Evolutionary conservation across 2,113 vertebrate species (phyloP).

Genomic region (Empidonax alnorum): DNA sequence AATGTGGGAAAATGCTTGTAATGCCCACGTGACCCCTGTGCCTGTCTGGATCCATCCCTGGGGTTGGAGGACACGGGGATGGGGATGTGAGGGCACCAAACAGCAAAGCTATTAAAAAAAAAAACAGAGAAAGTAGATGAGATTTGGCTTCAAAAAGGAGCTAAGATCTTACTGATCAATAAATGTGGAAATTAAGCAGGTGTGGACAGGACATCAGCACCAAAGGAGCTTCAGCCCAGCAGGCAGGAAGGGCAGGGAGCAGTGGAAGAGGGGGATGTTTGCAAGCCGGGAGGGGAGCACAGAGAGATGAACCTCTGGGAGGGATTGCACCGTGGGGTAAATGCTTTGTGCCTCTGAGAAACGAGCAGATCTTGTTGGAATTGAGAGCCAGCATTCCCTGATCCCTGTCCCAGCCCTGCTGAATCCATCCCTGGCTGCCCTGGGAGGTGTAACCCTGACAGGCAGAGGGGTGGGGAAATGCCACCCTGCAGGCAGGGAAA

Average conservation of each 20-base stretch:
- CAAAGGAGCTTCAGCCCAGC: background rate
- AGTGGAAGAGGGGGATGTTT: too few relatives aligned
- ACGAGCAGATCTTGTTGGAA: rapidly evolving
- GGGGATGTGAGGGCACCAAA: background rate
- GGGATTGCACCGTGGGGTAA: rapidly evolving
- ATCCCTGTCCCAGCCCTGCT: background rate
- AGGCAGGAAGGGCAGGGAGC: background rate
- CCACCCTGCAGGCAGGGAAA: background rate
- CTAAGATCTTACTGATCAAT: background rate
- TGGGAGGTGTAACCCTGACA: background rate
- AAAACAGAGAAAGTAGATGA: rapidly evolving
- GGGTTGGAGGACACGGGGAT: background rate
- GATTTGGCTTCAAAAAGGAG: background rate
- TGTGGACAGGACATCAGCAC: background rate
- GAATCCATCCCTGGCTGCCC: background rate
- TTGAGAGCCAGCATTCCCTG: too few relatives aligned
- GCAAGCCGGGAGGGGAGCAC: background rate
- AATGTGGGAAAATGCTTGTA: background rate
- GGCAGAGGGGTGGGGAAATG: background rate
- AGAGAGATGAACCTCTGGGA: rapidly evolving
- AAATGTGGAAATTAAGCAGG: background rate
- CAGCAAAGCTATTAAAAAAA: background rate
- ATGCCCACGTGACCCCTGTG: background rate
- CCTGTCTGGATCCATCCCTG: background rate
- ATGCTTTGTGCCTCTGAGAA: background rate